These are phyloP conservation scores for Lamellibrachia luymesi DNA, from an alignment of 1,140 invertebrate species.

Conservation along the genomic window DNA sequence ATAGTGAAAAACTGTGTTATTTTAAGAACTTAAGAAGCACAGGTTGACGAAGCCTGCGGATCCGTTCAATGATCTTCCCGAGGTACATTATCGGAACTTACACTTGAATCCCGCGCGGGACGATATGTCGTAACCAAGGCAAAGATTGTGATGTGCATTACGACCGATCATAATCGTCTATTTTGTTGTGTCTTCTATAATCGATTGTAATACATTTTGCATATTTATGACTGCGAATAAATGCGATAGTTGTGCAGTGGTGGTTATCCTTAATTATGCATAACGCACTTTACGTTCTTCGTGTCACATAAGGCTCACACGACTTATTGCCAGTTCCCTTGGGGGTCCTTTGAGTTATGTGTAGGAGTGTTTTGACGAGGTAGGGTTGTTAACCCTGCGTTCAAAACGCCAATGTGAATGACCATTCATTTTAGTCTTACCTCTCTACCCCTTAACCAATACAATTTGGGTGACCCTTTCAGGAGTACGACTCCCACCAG, in stretches of 20 bases:
- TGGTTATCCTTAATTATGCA: not conserved
- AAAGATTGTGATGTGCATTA: not conserved
- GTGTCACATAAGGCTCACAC: no score
- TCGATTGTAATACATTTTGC: not conserved
- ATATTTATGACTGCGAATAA: not conserved
- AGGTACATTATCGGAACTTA: not conserved
- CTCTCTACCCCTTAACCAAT: no score
- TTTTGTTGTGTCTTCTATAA: not conserved
- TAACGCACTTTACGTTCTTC: not conserved
- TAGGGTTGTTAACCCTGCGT: no score
- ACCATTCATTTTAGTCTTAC: no score
- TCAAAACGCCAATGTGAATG: no score
- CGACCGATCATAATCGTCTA: not conserved
- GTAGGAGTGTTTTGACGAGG: no score
- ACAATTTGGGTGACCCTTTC: no score
- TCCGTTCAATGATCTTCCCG: not conserved
- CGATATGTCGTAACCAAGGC: not conserved
- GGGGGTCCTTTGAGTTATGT: no score
- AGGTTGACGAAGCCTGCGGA: not conserved
- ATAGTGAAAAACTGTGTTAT: not conserved
- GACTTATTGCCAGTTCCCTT: no score
- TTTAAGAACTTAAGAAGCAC: not conserved
- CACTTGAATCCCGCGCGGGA: not conserved
- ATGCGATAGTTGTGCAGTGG: not conserved
- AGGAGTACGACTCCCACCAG: no score